Conservation (phyloP, 2,797 vertebrate genomes). For the Bovichtus variegatus region DNA sequence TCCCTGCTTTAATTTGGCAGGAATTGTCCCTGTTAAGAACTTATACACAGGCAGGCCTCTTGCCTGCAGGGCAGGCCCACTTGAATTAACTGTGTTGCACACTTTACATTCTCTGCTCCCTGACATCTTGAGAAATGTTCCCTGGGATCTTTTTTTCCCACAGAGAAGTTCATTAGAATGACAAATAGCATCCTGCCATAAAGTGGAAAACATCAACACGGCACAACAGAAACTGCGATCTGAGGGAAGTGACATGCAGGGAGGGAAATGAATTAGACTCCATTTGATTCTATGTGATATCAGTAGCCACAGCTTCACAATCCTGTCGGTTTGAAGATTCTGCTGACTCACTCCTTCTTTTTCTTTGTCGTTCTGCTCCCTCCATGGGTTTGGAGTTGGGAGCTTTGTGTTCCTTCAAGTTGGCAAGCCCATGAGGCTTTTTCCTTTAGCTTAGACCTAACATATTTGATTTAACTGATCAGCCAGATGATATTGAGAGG, state of each 20-base stretch:
- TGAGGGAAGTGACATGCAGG: constrained; percentile 83
- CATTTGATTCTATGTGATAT: constrained; percentile 84
- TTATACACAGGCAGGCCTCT: constrained; percentile 72
- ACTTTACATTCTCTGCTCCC: constrained; percentile 82
- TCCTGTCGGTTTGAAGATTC: constrained; percentile 72
- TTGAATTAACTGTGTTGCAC: constrained; percentile 82
- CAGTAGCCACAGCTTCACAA: constrained; percentile 67
- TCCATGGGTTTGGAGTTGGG: constrained; percentile 43
- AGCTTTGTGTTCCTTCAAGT: constrained; percentile 60
- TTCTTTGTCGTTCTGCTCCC: constrained; percentile 41
- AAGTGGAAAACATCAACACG: constrained; percentile 86
- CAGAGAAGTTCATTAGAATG: constrained; percentile 88
- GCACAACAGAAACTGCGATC: constrained; percentile 83
- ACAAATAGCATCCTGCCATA: constrained; percentile 87
- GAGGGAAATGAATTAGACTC: constrained; percentile 85
- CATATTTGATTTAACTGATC: constrained; percentile 75
- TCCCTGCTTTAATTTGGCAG: constrained; percentile 73
- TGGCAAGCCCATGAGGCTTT: constrained; percentile 50
- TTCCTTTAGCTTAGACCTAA: constrained; percentile 65
- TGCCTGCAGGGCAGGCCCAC: constrained; percentile 78
- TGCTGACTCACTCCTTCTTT: constrained; percentile 81
- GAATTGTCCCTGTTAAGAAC: constrained; percentile 75
- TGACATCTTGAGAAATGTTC: constrained; percentile 87
- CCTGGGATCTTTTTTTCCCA: constrained; percentile 82
- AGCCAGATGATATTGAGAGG: constrained; percentile 62